Evolutionary conservation across 2,113 vertebrate species (phyloP).

Genomic region (Aphelocoma coerulescens): DNA sequence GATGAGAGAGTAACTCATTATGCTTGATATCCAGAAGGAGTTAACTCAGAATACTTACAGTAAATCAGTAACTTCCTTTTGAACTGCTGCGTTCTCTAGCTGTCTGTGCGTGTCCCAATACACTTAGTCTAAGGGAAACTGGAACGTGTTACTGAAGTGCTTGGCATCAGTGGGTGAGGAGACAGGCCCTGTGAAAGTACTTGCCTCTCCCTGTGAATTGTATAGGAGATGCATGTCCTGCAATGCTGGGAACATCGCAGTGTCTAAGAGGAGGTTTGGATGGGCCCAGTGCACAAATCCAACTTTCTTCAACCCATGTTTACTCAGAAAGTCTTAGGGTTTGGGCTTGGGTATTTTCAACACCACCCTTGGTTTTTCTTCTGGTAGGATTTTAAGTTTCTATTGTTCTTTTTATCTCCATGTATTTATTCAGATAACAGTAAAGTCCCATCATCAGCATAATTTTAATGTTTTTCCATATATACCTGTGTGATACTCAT

Average conservation of each 20-base stretch:
- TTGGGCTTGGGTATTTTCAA: not conserved
- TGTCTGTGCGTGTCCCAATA: not conserved
- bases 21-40: not conserved
- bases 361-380: not conserved
- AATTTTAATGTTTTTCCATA: not conserved
- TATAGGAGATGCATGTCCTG: not conserved
- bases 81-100: not conserved
- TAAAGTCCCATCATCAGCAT: not conserved
- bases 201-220: not conserved
- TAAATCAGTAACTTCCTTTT: not conserved
- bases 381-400: not conserved
- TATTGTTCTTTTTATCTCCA: not conserved
- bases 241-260: not conserved
- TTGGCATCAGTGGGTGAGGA: not conserved
- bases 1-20: not conserved
- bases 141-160: rapidly evolving
- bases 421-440: not conserved
- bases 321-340: not conserved
- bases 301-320: not conserved
- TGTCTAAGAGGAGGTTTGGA: not conserved
- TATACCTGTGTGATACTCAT: not conserved
- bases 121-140: not conserved
- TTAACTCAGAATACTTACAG: not conserved
- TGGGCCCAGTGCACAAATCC: not conserved
- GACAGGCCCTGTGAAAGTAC: not conserved